These are phyloP conservation scores for Epinotia ramella DNA, from an alignment of 2,888 invertebrate species.

Conservation along the genomic window DNA sequence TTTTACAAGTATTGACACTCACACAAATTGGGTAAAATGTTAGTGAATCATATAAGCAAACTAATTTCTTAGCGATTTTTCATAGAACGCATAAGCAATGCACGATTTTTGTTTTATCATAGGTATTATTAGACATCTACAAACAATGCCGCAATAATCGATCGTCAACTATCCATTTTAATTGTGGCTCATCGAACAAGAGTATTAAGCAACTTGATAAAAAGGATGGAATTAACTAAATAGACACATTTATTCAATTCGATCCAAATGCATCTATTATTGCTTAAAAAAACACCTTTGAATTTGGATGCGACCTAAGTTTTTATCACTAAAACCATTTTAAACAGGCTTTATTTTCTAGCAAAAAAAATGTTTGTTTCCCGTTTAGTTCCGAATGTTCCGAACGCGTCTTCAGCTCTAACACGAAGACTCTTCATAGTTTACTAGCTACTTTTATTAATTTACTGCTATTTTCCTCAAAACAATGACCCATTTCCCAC, in stretches of 20 bases:
- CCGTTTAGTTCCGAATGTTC: no score
- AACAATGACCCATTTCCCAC: slow-evolving; percentile 35
- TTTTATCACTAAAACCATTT: not conserved
- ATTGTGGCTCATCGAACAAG: slow-evolving; percentile 10
- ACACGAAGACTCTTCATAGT: not conserved
- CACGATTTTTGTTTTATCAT: not conserved
- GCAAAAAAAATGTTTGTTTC: not conserved
- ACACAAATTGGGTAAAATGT: not conserved
- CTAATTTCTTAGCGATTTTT: not conserved
- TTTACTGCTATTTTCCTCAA: slow-evolving; percentile 21
- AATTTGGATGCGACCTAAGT: not conserved
- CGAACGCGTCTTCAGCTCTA: no score
- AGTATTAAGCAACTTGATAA: not conserved
- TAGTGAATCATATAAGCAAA: slow-evolving; percentile 2
- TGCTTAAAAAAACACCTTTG: not conserved
- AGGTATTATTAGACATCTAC: not conserved
- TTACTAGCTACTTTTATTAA: not conserved
- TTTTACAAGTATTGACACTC: slow-evolving; percentile 44
- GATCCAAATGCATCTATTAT: not conserved
- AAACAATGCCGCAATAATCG: not conserved
- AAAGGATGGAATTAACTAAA: not conserved
- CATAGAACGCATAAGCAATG: not conserved
- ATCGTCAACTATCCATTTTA: slow-evolving; percentile 3
- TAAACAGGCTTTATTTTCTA: not conserved
- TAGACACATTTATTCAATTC: not conserved